Conservation (phyloP, 2,113 vertebrate genomes). For the Myodes glareolus region DNA sequence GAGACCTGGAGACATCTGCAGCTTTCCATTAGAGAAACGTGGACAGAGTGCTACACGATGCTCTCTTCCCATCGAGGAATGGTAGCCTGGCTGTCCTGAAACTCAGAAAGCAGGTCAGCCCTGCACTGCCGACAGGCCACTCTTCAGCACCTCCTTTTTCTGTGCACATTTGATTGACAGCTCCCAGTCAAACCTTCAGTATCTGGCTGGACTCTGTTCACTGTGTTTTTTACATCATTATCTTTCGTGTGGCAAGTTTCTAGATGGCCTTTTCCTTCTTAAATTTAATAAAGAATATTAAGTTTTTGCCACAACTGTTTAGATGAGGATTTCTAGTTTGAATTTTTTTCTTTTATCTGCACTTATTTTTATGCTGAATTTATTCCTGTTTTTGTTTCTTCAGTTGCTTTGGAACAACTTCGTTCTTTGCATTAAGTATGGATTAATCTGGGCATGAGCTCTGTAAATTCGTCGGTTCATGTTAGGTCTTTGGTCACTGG, state of each 20-base stretch:
- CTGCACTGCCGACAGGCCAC: neutral
- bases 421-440: neutral
- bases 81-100: neutral
- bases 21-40: too few species aligned
- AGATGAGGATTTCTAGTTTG: neutral
- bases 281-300: neutral
- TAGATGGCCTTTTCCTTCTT: neutral
- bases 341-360: neutral
- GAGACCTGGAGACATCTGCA: neutral
- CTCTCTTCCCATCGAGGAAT: neutral
- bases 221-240: neutral
- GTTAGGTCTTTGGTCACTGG: neutral
- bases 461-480: neutral
- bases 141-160: neutral
- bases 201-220: neutral
- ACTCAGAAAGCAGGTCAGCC: neutral
- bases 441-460: neutral
- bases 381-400: neutral
- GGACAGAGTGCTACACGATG: accelerated
- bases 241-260: neutral
- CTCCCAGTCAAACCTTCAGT: neutral
- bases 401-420: neutral
- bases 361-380: neutral
- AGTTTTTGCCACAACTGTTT: neutral
- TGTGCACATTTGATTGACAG: neutral